These are phyloP conservation scores for Serrognathus titanus DNA, from an alignment of 2,888 invertebrate genomes.

Conservation along the genomic window DNA sequence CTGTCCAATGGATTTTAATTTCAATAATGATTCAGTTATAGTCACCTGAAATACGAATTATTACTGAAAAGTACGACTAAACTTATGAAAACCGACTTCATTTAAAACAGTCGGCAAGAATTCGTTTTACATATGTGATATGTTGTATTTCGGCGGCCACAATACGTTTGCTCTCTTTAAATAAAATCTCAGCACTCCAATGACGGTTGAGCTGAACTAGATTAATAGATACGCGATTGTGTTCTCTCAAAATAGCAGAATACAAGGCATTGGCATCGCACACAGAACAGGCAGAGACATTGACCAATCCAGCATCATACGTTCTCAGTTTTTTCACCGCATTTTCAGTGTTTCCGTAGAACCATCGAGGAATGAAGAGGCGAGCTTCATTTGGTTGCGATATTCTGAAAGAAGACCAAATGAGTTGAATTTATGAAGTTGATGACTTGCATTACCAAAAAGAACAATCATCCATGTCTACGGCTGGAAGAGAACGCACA, in stretches of 20 bases:
- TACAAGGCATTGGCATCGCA: constrained; percentile 70
- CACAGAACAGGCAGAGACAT: constrained; percentile 62
- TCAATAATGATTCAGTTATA: constrained; percentile 60
- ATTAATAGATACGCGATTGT: constrained; percentile 73
- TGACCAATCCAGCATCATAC: constrained; percentile 69
- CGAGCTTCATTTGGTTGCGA: constrained; percentile 82
- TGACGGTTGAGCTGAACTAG: constrained; percentile 68
- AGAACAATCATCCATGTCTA: constrained; percentile 59
- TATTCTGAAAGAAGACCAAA: constrained; percentile 50
- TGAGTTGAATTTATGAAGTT: background rate
- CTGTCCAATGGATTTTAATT: constrained; percentile 65
- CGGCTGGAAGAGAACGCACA: constrained; percentile 66
- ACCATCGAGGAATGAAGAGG: constrained; percentile 79
- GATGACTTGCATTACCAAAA: constrained; percentile 52
- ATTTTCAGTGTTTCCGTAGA: constrained; percentile 75
- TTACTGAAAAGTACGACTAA: too few species aligned
- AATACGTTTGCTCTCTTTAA: constrained; percentile 71
- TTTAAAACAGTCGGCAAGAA: constrained; percentile 76
- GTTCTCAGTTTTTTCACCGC: constrained; percentile 67
- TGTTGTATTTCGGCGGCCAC: constrained; percentile 79
- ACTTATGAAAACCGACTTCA: constrained; percentile 50
- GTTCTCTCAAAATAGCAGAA: constrained; percentile 69
- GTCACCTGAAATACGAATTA: constrained; percentile 51
- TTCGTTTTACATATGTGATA: constrained; percentile 78
- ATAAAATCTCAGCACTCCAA: constrained; percentile 76